Evolutionary conservation across 1,140 invertebrate genomes (phyloP).

Genomic region (Camponotus vicinus): DNA sequence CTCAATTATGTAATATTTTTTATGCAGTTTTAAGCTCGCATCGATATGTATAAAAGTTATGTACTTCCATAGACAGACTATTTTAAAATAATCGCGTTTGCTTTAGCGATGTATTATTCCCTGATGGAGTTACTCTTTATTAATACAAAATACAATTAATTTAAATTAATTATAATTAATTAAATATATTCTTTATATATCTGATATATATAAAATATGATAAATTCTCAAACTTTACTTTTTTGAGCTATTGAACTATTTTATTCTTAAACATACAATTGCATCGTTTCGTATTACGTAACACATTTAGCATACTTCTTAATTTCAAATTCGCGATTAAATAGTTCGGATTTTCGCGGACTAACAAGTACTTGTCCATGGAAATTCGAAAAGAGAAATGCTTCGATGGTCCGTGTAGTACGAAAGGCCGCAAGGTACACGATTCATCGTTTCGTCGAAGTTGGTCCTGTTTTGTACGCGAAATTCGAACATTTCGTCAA

Average conservation of each 20-base stretch:
- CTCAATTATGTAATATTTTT: not conserved
- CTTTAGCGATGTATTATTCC: not conserved
- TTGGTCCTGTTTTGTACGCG: conserved; percentile 1
- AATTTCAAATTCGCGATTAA: conserved; percentile 10
- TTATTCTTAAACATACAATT: not conserved
- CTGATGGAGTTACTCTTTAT: not conserved
- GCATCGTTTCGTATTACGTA: not conserved
- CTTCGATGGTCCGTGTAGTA: not conserved
- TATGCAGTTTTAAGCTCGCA: not conserved
- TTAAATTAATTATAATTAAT: not conserved
- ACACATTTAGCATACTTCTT: not conserved
- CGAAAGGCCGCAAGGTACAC: conserved; percentile 14
- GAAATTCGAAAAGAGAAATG: conserved; percentile 45
- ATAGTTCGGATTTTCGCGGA: conserved; percentile 7
- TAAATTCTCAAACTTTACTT: not conserved
- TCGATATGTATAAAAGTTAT: not conserved
- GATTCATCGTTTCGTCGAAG: conserved; percentile 11
- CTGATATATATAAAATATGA: not conserved
- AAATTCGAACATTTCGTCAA: conserved; percentile 30
- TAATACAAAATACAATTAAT: conserved; percentile 1
- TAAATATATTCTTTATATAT: not conserved
- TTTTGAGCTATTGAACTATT: not conserved
- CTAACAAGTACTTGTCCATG: conserved; percentile 7
- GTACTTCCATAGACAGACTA: not conserved
- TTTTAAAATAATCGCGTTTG: too few relatives aligned